These are phyloP conservation scores for Craniophora ligustri DNA, from an alignment of 2,888 invertebrate species.

Conservation along the genomic window DNA sequence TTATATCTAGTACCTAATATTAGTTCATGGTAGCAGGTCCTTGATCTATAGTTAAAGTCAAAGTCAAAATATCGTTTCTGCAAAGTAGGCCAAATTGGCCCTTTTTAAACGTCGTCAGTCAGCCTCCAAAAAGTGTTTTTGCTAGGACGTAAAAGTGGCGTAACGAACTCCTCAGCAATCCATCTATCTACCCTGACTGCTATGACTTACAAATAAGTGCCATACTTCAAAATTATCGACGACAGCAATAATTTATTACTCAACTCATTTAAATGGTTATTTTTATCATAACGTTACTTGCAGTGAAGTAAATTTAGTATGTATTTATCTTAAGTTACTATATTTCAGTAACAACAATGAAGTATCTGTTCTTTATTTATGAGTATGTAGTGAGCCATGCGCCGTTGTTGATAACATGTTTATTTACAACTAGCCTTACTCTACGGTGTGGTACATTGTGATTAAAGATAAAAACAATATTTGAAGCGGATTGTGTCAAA, in stretches of 20 bases:
- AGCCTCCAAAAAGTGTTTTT: no score
- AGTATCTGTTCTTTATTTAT: neutral
- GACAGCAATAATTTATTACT: neutral
- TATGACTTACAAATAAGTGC: neutral
- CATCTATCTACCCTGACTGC: neutral
- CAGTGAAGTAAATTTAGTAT: no score
- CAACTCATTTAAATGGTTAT: neutral
- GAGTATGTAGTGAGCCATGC: neutral
- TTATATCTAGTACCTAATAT: neutral
- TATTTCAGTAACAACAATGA: neutral
- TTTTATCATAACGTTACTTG: neutral
- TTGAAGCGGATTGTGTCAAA: no score
- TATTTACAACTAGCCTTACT: no score
- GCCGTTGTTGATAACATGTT: neutral
- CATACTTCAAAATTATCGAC: neutral
- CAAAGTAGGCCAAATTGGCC: no score
- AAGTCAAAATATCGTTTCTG: no score
- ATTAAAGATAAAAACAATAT: no score
- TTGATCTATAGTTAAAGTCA: no score
- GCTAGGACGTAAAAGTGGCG: no score
- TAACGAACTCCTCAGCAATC: no score
- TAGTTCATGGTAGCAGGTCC: neutral
- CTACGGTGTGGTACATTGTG: no score
- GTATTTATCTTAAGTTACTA: neutral
- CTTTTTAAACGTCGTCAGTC: no score